Conservation (phyloP, 2,888 invertebrate species). For the Pyrgus malvae region DNA sequence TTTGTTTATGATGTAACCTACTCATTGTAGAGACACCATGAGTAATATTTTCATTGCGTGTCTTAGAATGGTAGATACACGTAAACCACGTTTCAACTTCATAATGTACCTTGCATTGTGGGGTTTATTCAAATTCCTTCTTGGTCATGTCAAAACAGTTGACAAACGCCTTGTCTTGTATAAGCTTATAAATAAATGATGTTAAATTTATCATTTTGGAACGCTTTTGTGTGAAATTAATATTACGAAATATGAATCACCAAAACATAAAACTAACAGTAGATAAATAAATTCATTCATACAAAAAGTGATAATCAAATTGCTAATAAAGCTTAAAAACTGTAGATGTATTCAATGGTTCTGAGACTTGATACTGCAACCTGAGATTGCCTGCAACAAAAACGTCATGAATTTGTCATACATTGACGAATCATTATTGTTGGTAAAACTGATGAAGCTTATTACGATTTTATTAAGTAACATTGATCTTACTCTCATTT, state of each 20-base stretch:
- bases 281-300: too few relatives aligned
- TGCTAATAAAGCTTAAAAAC: too few relatives aligned
- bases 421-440: constrained; percentile 17
- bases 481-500: neutral
- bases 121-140: neutral
- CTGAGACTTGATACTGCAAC: constrained; percentile 1
- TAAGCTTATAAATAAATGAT: too few relatives aligned
- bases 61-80: constrained; percentile 5
- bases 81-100: neutral
- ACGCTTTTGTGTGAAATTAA: too few relatives aligned
- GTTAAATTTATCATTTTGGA: too few relatives aligned
- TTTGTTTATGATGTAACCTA: constrained; percentile 46
- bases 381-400: constrained; percentile 16
- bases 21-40: constrained; percentile 34
- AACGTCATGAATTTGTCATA: constrained; percentile 17
- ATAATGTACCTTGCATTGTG: neutral
- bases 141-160: constrained; percentile 3
- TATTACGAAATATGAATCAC: too few relatives aligned
- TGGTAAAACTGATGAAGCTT: neutral
- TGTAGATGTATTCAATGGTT: too few relatives aligned
- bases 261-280: too few relatives aligned
- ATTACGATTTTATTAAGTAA: constrained; percentile 4
- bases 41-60: constrained; percentile 25
- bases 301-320: too few relatives aligned
- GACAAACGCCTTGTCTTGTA: too few relatives aligned